These are phyloP conservation scores for Thamnophis sirtalis DNA, from an alignment of 2,113 vertebrate genomes.

Conservation along the genomic window DNA sequence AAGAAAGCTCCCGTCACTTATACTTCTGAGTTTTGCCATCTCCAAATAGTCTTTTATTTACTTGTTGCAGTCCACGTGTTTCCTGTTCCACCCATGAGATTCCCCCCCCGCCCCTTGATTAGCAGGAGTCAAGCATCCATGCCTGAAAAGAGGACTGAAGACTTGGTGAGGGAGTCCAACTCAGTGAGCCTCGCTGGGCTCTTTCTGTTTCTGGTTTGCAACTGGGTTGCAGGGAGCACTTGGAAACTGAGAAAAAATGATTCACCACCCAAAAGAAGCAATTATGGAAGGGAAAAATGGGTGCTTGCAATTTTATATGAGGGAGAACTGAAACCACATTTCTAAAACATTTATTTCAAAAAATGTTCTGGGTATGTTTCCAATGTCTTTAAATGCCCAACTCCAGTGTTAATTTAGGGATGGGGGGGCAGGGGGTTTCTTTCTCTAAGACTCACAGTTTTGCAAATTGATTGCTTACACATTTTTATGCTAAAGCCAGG, in stretches of 20 bases:
- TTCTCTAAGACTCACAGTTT: background rate
- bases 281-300: background rate
- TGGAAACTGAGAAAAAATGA: background rate
- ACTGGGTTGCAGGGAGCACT: background rate
- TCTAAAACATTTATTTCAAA: background rate
- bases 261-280: background rate
- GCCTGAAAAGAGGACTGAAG: background rate
- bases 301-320: background rate
- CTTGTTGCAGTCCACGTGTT: background rate
- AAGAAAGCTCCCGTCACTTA: background rate
- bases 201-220: background rate
- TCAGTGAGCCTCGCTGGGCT: background rate
- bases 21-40: background rate
- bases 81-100: background rate
- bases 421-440: background rate
- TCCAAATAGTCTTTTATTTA: background rate
- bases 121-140: background rate
- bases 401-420: background rate
- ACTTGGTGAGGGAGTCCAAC: background rate
- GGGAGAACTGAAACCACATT: background rate
- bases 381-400: background rate
- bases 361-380: background rate
- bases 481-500: background rate
- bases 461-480: background rate
- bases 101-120: background rate